A percentile compares a stretch with the other conserved stretches of the same genome.
phyloP scores from a whole-genome alignment of 2,888 invertebrate species.

The Dusona sp. region DNA sequence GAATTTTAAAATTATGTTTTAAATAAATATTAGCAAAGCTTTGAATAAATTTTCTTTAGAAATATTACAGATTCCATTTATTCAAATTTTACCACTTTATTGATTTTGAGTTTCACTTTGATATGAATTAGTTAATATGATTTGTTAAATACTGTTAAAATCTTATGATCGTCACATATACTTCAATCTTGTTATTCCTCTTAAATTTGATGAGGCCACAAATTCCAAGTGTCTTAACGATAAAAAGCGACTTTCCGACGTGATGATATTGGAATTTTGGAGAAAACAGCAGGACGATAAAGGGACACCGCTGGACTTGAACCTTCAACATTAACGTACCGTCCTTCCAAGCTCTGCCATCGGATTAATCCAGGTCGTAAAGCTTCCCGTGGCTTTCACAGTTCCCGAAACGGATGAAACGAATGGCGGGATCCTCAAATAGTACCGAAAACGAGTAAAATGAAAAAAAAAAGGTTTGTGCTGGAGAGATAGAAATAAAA shows the following conservation, averaged over 20 bases:
- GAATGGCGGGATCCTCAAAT: conserved; percentile 53
- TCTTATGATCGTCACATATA: not conserved
- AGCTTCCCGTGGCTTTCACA: conserved; percentile 61
- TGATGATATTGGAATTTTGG: conserved; percentile 42
- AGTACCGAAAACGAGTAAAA: conserved; percentile 31
- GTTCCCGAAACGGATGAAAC: conserved; percentile 57
- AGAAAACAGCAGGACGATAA: conserved; percentile 41
- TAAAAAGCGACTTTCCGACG: conserved; percentile 10
- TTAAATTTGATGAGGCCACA: not conserved
- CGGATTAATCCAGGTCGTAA: conserved; percentile 64
- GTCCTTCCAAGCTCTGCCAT: conserved; percentile 56
- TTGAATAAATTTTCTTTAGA: not conserved
- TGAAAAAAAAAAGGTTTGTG: conserved; percentile 18
- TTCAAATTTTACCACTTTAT: no score
- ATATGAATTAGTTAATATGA: not conserved
- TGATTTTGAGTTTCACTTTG: not conserved
- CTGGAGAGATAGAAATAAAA: conserved; percentile 32
- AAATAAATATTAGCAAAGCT: not conserved
- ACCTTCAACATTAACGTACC: conserved; percentile 60
- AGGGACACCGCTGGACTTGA: conserved; percentile 36
- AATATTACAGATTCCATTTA: not conserved
- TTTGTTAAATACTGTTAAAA: no score
- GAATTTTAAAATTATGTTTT: not conserved
- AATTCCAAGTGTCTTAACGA: conserved; percentile 8
- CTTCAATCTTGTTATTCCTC: not conserved